Percentiles rank a stretch among this genome's conserved stretches.
These are phyloP conservation scores for Dasyurus viverrinus DNA, from an alignment of 2,113 vertebrate species.

Conservation along the genomic window DNA sequence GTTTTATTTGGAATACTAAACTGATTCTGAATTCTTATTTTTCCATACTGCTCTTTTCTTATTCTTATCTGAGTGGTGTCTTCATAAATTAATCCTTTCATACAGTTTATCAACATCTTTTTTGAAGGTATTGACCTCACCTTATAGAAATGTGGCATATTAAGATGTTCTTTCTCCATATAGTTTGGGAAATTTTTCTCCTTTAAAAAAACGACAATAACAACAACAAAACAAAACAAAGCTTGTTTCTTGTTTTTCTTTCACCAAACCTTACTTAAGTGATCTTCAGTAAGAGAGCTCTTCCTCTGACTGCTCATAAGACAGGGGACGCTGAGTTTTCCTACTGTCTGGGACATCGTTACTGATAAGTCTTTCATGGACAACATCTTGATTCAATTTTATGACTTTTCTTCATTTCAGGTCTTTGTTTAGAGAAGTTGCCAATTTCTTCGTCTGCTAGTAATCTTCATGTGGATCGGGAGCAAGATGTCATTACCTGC, in stretches of 20 bases:
- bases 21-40: not conserved
- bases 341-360: not conserved
- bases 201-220: too few relatives aligned
- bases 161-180: not conserved
- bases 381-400: conserved; percentile 2
- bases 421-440: conserved; percentile 96
- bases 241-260: not conserved
- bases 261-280: not conserved
- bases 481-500: conserved; percentile 96
- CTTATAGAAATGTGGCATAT: not conserved
- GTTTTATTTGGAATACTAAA: not conserved
- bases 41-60: not conserved
- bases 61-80: conserved; percentile 10
- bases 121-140: not conserved
- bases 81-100: not conserved
- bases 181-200: not conserved
- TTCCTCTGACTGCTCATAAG: not conserved
- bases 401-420: conserved; percentile 77
- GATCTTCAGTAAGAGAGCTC: not conserved
- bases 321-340: not conserved
- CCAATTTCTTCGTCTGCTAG: conserved; percentile 90
- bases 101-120: not conserved
- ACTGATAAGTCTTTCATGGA: not conserved
- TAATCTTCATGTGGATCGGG: conserved; percentile 86
- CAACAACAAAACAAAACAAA: too few relatives aligned